A percentile compares a stretch with the other conserved stretches of the same genome.
phyloP scores from a whole-genome alignment of 2,888 invertebrate genomes.

The Piscicola geometra region DNA sequence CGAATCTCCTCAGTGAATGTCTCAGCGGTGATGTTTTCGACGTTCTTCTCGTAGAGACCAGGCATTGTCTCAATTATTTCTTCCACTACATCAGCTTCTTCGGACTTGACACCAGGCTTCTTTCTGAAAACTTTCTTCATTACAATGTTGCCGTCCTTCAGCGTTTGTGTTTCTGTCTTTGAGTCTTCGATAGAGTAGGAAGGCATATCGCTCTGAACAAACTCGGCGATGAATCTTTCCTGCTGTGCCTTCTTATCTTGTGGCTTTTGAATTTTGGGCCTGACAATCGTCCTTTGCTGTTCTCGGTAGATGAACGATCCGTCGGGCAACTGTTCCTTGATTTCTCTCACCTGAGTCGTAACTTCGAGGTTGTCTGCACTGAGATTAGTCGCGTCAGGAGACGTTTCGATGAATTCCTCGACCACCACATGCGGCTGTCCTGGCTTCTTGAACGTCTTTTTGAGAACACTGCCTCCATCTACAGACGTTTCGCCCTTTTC shows the following conservation, averaged over 20 bases:
- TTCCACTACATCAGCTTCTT: neutral
- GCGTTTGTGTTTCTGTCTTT: neutral
- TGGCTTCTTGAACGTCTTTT: neutral
- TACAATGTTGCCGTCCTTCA: neutral
- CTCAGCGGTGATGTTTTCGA: neutral
- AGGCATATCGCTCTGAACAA: neutral
- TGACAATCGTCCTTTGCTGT: neutral
- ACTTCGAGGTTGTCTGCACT: no score
- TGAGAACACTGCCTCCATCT: neutral
- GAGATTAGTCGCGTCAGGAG: no score
- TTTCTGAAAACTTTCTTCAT: neutral
- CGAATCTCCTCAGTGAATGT: neutral
- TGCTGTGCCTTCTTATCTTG: neutral
- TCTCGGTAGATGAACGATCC: neutral
- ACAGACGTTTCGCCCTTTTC: neutral
- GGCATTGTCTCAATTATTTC: conserved; percentile 14
- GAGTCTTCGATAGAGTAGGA: neutral
- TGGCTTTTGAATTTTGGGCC: neutral
- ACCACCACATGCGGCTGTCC: neutral
- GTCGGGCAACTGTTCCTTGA: conserved; percentile 2
- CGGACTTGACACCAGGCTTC: neutral
- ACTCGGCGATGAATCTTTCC: neutral
- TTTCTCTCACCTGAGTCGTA: no score
- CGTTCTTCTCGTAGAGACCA: conserved; percentile 8
- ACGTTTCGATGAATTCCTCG: no score